Conservation (phyloP, 2,797 vertebrate species). For the Sebastes reedi region DNA sequence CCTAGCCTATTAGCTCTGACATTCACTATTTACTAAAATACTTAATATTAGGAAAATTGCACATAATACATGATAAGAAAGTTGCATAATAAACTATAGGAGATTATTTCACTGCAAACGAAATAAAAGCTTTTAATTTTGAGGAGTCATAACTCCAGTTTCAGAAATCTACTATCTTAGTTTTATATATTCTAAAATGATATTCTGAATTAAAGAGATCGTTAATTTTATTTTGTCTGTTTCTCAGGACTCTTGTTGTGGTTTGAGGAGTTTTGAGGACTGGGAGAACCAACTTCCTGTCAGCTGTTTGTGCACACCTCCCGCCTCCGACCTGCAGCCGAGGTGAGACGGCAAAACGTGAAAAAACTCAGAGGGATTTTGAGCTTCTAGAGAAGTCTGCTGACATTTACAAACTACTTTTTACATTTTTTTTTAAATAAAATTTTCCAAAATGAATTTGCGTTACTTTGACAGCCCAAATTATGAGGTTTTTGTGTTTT, state of each 20-base stretch:
- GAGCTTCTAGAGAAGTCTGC: not conserved
- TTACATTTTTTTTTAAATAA: no score
- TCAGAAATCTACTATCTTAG: not conserved
- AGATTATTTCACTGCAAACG: not conserved
- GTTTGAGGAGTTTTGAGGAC: conserved; percentile 62
- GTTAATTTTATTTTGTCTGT: not conserved
- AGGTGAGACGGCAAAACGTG: conserved; percentile 15
- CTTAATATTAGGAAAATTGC: not conserved
- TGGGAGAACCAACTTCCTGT: conserved; percentile 59
- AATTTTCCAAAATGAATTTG: no score
- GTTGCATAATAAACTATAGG: not conserved
- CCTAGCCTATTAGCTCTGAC: not conserved
- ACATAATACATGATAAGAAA: not conserved
- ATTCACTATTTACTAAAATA: no score
- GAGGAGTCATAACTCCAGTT: not conserved
- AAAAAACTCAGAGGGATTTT: not conserved
- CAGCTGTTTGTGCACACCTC: conserved; percentile 50
- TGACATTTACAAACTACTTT: not conserved
- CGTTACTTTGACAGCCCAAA: no score
- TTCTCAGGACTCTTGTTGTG: conserved; percentile 69
- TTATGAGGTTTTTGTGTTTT: no score
- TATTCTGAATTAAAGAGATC: not conserved
- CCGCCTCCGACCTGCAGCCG: not conserved
- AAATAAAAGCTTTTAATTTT: not conserved
- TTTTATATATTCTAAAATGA: not conserved